Conservation (phyloP, 2,113 vertebrate species). For the Ivindomyrus marchei region DNA sequence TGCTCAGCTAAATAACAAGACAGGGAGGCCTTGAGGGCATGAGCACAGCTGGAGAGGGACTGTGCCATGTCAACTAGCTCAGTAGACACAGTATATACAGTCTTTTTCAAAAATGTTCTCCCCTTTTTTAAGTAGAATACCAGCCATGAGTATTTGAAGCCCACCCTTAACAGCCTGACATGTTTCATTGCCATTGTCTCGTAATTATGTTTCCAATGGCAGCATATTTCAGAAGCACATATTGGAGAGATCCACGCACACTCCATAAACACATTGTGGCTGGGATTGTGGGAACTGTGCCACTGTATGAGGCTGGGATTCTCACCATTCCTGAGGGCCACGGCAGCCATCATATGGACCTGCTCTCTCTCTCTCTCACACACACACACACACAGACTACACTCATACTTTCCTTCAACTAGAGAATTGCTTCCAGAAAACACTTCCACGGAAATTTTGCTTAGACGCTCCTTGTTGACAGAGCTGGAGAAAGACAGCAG, state of each 20-base stretch:
- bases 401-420: neutral
- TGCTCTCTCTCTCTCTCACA: neutral
- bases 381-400: neutral
- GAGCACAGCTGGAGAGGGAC: neutral
- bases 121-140: neutral
- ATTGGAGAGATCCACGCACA: neutral
- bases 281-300: neutral
- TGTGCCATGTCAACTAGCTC: neutral
- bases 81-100: neutral
- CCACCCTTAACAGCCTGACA: neutral
- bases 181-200: neutral
- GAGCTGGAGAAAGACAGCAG: neutral
- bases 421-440: conserved; percentile 9
- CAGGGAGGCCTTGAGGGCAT: neutral
- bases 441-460: neutral
- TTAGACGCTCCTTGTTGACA: neutral
- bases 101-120: neutral
- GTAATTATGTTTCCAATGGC: neutral
- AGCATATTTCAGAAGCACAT: neutral
- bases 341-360: neutral
- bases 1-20: neutral
- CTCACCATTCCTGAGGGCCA: neutral
- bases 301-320: neutral
- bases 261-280: neutral
- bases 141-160: neutral